phyloP scores from a whole-genome alignment of 2,888 invertebrate genomes.

The Lomographa bimaculata region DNA sequence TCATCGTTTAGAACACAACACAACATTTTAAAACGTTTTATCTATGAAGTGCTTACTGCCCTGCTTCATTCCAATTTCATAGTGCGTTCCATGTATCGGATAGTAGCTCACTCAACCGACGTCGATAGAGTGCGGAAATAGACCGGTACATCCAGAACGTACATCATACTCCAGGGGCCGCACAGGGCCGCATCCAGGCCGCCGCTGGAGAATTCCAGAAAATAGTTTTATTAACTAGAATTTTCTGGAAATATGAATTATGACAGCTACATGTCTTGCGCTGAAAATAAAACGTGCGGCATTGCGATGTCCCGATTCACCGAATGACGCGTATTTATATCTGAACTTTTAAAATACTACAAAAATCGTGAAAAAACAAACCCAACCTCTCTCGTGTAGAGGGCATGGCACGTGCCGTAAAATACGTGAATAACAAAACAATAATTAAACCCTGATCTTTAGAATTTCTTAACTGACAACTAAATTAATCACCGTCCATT shows the following conservation, averaged over 20 bases:
- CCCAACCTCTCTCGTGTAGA: slow-evolving; percentile 11
- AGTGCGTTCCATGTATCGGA: slow-evolving; percentile 5
- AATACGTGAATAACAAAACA: slow-evolving; percentile 17
- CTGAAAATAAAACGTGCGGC: neutral
- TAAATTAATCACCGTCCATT: slow-evolving; percentile 59
- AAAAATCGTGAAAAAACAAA: slow-evolving; percentile 8
- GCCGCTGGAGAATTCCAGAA: slow-evolving; percentile 59
- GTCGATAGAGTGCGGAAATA: slow-evolving; percentile 59
- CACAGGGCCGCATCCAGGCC: slow-evolving; percentile 60
- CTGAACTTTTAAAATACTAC: too few species aligned
- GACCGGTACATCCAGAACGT: slow-evolving; percentile 36
- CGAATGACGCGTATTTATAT: neutral
- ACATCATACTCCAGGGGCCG: slow-evolving; percentile 74
- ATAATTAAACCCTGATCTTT: slow-evolving; percentile 24
- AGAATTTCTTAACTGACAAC: slow-evolving; percentile 44
- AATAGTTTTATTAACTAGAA: slow-evolving; percentile 8
- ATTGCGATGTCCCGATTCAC: neutral
- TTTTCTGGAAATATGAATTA: neutral
- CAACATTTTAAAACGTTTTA: too few species aligned
- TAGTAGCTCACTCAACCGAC: slow-evolving; percentile 25
- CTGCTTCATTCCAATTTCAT: too few species aligned
- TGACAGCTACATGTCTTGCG: neutral
- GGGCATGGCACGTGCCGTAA: slow-evolving; percentile 18
- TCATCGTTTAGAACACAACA: too few species aligned
- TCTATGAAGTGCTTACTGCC: too few species aligned